Conservation (phyloP, 2,797 vertebrate genomes). For the Decapterus maruadsi region DNA sequence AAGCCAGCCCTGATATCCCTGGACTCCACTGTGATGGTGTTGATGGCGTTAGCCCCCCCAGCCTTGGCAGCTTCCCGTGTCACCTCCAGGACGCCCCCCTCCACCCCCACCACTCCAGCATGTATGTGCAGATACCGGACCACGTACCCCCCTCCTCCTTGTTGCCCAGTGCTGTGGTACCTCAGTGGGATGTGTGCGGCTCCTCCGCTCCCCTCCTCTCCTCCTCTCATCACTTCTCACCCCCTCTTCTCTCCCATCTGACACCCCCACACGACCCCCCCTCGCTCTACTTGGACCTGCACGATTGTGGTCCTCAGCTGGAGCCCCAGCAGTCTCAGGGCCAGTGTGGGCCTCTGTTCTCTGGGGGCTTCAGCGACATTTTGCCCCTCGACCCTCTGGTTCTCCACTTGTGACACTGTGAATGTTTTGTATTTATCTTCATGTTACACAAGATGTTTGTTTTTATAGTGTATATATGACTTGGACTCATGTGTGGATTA, state of each 20-base stretch:
- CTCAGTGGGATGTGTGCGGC: constrained; percentile 85
- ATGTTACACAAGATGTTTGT: background rate
- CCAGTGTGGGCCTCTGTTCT: constrained; percentile 57
- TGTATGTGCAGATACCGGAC: constrained; percentile 78
- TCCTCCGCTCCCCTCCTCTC: constrained; percentile 48
- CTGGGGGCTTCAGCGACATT: constrained; percentile 83
- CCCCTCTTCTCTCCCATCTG: constrained; percentile 44
- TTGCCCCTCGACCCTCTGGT: constrained; percentile 79
- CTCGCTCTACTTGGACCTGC: constrained; percentile 69
- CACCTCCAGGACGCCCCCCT: constrained; percentile 60
- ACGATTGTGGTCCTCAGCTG: constrained; percentile 24
- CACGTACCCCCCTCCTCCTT: constrained; percentile 86
- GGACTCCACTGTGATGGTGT: constrained; percentile 76
- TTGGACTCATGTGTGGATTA: constrained; percentile 33
- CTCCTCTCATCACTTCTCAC: no score
- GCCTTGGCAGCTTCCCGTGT: constrained; percentile 87
- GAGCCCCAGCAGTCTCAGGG: constrained; percentile 58
- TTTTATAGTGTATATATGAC: constrained; percentile 31
- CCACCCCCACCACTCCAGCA: background rate
- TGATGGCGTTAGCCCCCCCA: constrained; percentile 61
- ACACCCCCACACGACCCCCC: constrained; percentile 75
- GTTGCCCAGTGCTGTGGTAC: constrained; percentile 78
- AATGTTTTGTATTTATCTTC: constrained; percentile 44
- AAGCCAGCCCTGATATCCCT: constrained; percentile 83
- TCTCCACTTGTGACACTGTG: constrained; percentile 26